phyloP scores from a whole-genome alignment of 2,888 invertebrate species.

The Pegoplata infirma region DNA sequence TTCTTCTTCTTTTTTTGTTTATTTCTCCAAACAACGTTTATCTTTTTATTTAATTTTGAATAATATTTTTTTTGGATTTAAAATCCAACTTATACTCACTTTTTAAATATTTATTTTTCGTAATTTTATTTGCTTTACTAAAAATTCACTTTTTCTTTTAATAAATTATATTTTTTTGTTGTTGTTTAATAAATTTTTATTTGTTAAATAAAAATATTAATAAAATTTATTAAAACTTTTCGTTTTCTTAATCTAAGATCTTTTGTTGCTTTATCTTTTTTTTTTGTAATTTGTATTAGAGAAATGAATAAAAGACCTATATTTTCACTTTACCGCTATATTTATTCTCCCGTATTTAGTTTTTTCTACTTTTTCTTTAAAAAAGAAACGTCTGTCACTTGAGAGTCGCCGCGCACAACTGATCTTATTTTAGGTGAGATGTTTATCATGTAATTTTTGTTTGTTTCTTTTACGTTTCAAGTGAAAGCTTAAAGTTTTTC shows the following conservation, averaged over 20 bases:
- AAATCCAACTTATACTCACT: not conserved
- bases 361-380: not conserved
- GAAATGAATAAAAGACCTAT: conserved; percentile 19
- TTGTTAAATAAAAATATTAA: conserved; percentile 13
- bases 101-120: conserved; percentile 26
- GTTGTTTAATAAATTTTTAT: conserved; percentile 17
- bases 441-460: conserved; percentile 29
- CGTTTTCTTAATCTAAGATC: not conserved
- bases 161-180: not conserved
- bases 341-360: conserved; percentile 26
- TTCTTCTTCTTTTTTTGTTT: conserved; percentile 1
- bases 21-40: conserved; percentile 35
- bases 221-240: not conserved
- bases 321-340: conserved; percentile 61
- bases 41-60: not conserved
- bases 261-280: conserved; percentile 22
- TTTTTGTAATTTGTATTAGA: not conserved
- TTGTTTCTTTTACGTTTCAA: not conserved
- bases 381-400: conserved; percentile 53
- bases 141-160: conserved; percentile 41
- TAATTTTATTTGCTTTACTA: conserved; percentile 19
- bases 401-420: conserved; percentile 62
- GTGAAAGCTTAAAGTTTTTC: conserved; percentile 49
- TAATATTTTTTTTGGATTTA: not conserved
- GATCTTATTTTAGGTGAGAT: conserved; percentile 40